Percentiles rank a stretch among this genome's conserved stretches.
Conservation (phyloP, 2,113 vertebrate species). For the Oceanodroma tethys region DNA sequence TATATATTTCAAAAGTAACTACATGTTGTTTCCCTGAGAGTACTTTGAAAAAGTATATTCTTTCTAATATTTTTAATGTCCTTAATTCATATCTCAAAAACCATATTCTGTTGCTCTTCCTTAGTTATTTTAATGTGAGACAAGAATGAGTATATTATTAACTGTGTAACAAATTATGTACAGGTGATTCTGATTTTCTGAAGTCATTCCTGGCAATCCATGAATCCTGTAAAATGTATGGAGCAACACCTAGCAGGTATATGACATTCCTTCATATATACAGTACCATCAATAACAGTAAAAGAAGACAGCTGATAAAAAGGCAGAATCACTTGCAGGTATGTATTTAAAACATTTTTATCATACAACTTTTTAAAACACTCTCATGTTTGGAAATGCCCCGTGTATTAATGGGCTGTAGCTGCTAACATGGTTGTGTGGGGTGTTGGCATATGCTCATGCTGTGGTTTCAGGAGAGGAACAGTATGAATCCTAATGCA, state of each 20-base stretch:
- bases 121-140: neutral
- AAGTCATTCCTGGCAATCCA: conserved; percentile 90
- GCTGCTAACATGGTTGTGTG: neutral
- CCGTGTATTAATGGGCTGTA: neutral
- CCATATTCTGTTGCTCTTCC: neutral
- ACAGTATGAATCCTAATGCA: neutral
- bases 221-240: conserved; percentile 84
- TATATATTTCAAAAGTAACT: neutral
- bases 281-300: conserved; percentile 82
- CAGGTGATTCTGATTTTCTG: conserved; percentile 80
- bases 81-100: neutral
- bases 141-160: conserved; percentile 8
- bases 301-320: conserved; percentile 86
- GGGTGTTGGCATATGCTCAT: neutral
- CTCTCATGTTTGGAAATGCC: neutral
- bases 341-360: neutral
- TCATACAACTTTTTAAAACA: neutral
- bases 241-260: conserved; percentile 91
- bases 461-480: neutral
- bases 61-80: neutral
- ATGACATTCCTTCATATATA: conserved; percentile 90
- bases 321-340: conserved; percentile 95
- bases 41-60: neutral
- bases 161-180: neutral
- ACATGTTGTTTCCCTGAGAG: neutral